Evolutionary conservation across 2,888 invertebrate species (phyloP), one percentile per base, ranked within the genome.

Genomic region (Hydrotaea diabolus): DNA sequence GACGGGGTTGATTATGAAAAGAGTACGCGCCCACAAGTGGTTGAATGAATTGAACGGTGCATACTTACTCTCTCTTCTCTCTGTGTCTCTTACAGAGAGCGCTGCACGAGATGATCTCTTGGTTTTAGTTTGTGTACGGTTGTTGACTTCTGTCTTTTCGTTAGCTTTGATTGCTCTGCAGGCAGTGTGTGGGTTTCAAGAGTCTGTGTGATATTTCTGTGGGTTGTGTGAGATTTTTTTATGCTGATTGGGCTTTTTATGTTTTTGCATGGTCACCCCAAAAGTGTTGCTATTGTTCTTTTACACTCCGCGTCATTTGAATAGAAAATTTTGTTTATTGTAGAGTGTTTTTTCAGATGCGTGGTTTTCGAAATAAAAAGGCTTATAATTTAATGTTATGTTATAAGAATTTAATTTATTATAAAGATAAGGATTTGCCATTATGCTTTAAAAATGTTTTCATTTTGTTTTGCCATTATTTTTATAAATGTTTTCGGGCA

Each of bases 181-280:
- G n/a, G n/a, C n/a, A n/a, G n/a, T 59, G 62, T 17, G 62, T 62
- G 62, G 62, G 62, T 62, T 62, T 26, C 26, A 17, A 26, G 59
- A 59, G 59, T 26, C 3, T 7, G 23, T 62, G 62, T 62, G 62
- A 62, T 62, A 62, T 62, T 26, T 31, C 36, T 19, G 31, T 31
- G 4, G 31, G 1, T 57, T 49, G 49, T 49, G 1, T n/a, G n/a
- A 2, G 49, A n/a, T 49, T 31, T 0, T n/a, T 13, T n/a, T 13
- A 9, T 8, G 31, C 31, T 31, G n/a, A n/a, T 31, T 2, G 31
- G 31, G 3, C 9, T 39, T 13, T 39, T 39, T 39, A 9, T 39
- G 1, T 21, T 62, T 31, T 62, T 17, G n/a, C 31, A n/a, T 62
- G 62, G 62, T 15, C 62, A 62, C 62, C 31, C 31, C 5, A 62